Conservation (phyloP, 2,888 invertebrate genomes). For the Mesorhabditis sp. region DNA sequence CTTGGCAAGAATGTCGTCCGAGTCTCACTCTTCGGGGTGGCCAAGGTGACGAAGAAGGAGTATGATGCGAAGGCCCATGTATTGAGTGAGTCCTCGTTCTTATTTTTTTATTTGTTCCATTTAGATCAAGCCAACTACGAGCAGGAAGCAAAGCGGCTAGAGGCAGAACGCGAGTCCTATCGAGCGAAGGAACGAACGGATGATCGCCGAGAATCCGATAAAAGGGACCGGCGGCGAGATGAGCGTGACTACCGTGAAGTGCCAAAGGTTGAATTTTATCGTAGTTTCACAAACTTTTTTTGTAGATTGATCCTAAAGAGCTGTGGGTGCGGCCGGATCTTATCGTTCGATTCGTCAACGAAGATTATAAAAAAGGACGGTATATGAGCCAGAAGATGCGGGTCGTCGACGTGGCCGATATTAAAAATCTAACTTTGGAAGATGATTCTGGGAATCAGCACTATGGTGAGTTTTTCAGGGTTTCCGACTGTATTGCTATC, state of each 20-base stretch:
- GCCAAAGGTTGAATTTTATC: not conserved
- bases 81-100: constrained; percentile 28
- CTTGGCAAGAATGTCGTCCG: constrained; percentile 29
- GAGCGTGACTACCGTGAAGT: not conserved
- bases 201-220: not conserved
- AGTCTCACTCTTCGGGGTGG: constrained; percentile 64
- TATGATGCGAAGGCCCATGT: constrained; percentile 63
- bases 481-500: no score
- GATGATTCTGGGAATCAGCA: constrained; percentile 28
- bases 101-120: constrained; percentile 12
- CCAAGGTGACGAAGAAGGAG: constrained; percentile 76
- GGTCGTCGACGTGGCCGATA: constrained; percentile 38
- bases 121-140: constrained; percentile 36
- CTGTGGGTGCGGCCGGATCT: constrained; percentile 37
- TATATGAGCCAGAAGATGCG: constrained; percentile 32
- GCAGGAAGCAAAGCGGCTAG: constrained; percentile 26
- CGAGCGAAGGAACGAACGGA: constrained; percentile 5
- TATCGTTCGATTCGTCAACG: constrained; percentile 33
- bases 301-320: not conserved
- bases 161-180: constrained; percentile 13
- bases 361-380: constrained; percentile 28
- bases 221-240: constrained; percentile 8
- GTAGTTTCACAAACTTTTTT: not conserved
- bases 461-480: constrained; percentile 21
- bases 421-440: constrained; percentile 32